Percentiles rank a stretch among this genome's conserved stretches.
These are phyloP conservation scores for Caenorhabditis remanei DNA, from an alignment of 1,140 invertebrate genomes.

Conservation along the genomic window DNA sequence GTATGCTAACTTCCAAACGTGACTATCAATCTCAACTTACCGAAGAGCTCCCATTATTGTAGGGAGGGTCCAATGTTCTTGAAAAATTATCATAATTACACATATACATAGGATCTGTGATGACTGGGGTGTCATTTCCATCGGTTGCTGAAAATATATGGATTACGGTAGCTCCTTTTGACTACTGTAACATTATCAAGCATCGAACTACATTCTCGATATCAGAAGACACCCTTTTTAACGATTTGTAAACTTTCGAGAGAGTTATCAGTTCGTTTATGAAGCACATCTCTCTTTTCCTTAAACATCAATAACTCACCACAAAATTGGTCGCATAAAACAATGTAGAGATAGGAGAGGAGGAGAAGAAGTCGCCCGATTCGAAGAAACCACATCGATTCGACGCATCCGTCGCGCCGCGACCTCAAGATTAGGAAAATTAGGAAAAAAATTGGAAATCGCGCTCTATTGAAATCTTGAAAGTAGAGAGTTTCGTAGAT, in stretches of 20 bases:
- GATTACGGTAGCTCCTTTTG: not conserved
- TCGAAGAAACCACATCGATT: slow-evolving; percentile 1
- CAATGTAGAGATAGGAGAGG: not conserved
- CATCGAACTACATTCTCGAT: too few species aligned
- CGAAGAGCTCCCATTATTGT: not conserved
- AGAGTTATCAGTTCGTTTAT: not conserved
- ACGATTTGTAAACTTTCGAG: not conserved
- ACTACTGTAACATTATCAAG: too few species aligned
- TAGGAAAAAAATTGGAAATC: not conserved
- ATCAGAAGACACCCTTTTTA: not conserved
- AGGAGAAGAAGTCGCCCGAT: slow-evolving; percentile 8
- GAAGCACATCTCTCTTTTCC: not conserved
- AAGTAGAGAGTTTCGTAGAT: too few species aligned
- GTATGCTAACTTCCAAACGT: too few species aligned
- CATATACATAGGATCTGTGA: not conserved
- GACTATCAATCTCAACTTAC: too few species aligned
- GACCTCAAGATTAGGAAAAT: not conserved
- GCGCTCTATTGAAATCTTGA: too few species aligned
- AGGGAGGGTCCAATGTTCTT: not conserved
- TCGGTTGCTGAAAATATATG: slow-evolving; percentile 33
- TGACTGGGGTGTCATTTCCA: not conserved
- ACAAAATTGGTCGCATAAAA: slow-evolving; percentile 24
- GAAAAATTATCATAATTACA: slow-evolving; percentile 44
- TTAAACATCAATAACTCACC: slow-evolving; percentile 36
- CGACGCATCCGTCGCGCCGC: slow-evolving; percentile 39